Percentiles rank a stretch among this genome's conserved stretches.
Conservation (phyloP, 2,113 vertebrate species). For the Crotalus helleri region DNA sequence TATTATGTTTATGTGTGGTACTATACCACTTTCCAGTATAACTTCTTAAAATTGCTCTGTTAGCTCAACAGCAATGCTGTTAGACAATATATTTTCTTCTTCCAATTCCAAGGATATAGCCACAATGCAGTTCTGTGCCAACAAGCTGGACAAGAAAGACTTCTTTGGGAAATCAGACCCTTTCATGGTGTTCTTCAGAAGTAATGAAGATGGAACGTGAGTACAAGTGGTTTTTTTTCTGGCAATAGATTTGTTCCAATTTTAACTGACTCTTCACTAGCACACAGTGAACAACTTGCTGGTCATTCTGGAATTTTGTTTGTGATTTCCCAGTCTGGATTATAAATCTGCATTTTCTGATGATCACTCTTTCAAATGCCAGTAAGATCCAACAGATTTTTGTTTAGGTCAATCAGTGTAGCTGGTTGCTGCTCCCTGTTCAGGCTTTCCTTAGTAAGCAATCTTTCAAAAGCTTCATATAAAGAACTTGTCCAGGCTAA, state of each 20-base stretch:
- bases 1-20: background rate
- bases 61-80: background rate
- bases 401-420: background rate
- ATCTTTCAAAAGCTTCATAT: background rate
- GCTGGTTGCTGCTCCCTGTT: background rate
- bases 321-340: background rate
- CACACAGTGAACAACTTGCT: background rate
- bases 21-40: background rate
- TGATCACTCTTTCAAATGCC: background rate
- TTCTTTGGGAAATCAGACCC: constrained; percentile 92
- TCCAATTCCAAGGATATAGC: constrained; percentile 75
- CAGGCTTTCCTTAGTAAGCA: background rate
- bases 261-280: background rate
- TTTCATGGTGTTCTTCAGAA: constrained; percentile 90
- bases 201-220: constrained; percentile 92
- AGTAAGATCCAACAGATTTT: background rate
- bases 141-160: constrained; percentile 92
- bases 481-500: background rate
- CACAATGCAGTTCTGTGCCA: constrained; percentile 91
- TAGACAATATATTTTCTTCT: background rate
- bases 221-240: constrained; percentile 22
- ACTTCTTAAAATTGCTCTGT: background rate
- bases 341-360: background rate
- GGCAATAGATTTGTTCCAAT: background rate
- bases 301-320: background rate